Evolutionary conservation across 2,888 invertebrate genomes (phyloP).

Genomic region (Tenthredo scrophulariae): DNA sequence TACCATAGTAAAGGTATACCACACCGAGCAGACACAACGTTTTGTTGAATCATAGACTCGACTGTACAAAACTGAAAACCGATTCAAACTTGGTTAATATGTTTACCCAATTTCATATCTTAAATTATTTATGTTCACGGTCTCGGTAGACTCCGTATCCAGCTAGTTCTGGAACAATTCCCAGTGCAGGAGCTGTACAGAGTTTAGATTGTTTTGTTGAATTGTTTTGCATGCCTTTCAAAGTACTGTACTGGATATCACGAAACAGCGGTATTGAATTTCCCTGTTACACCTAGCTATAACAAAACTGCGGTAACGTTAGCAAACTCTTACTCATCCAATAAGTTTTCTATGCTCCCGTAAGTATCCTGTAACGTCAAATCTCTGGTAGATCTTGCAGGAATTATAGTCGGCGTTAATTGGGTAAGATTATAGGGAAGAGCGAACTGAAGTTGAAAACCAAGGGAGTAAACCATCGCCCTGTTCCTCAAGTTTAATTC

Average conservation of each 20-base stretch:
- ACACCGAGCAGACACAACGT: not conserved
- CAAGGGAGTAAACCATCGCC: conserved; percentile 66
- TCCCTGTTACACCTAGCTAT: not conserved
- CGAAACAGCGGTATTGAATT: conserved; percentile 18
- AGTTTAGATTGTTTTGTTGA: conserved; percentile 36
- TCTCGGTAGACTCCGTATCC: not conserved
- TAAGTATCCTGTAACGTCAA: conserved; percentile 71
- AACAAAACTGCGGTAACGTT: not conserved
- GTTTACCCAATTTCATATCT: conserved; percentile 41
- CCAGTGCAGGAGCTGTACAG: conserved; percentile 15
- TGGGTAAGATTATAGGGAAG: conserved; percentile 74
- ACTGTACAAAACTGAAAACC: conserved; percentile 39
- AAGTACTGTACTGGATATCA: conserved; percentile 1
- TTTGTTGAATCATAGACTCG: conserved; percentile 4
- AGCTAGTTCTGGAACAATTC: conserved; percentile 35
- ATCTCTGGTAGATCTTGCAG: conserved; percentile 67
- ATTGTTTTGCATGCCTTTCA: conserved; percentile 31
- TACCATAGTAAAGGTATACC: not conserved
- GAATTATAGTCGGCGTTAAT: conserved; percentile 68
- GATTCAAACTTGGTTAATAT: conserved; percentile 43
- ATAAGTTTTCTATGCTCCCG: conserved; percentile 68
- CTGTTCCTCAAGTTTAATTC: conserved; percentile 40
- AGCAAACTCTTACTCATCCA: conserved; percentile 69
- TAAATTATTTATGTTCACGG: conserved; percentile 46
- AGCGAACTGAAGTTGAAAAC: conserved; percentile 74